Evolutionary conservation across 1,140 invertebrate species (phyloP), one percentile per base, ranked within the genome.

Genomic region (Anoplophora glabripennis): DNA sequence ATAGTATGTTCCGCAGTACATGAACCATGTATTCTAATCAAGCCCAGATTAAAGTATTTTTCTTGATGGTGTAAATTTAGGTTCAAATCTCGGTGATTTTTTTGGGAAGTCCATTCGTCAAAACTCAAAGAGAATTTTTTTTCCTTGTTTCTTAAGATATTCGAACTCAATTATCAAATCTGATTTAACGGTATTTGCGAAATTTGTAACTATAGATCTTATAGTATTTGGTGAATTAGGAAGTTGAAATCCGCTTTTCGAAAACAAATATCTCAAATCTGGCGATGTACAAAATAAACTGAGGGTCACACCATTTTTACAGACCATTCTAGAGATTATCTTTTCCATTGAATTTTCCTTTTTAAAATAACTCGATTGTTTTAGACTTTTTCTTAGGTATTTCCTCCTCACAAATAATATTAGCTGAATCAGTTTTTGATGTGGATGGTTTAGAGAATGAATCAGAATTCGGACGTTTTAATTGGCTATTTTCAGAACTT

Each of bases 101-200:
- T 64, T 65, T 55, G 52, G 1, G 42, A 45, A 15, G 68, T 70
- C 61, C 64, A 68, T 53, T 68, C 68, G 53, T 70, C 61, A 52
- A 68, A 68, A 42, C 47, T 69, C 18, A 67, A n/a, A n/a, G 56
- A 57, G 62, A 69, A 67, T 67, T 44, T 69, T 59, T n/a, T 63
- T 17, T 59, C 3, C 7, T 52, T 52, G 36, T n/a, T 52, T 51
- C 51, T 57, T 65, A 21, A 53, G 56, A 55, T 33, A 66, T 61
- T 40, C 41, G 15, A 28, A 45, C 40, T 54, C 53, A 44, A 54
- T 42, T n/a, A 54, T 44, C 28, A 58, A 48, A 37, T 59, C 45
- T 18, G 15, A 12, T 63, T 60, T 57, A 38, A 67, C 56, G 42
- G 44, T 47, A 37, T 67, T 53, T 3, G 37, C 53, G 47, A 58